Conservation (phyloP, 2,797 vertebrate species). For the Masticophis lateralis region DNA sequence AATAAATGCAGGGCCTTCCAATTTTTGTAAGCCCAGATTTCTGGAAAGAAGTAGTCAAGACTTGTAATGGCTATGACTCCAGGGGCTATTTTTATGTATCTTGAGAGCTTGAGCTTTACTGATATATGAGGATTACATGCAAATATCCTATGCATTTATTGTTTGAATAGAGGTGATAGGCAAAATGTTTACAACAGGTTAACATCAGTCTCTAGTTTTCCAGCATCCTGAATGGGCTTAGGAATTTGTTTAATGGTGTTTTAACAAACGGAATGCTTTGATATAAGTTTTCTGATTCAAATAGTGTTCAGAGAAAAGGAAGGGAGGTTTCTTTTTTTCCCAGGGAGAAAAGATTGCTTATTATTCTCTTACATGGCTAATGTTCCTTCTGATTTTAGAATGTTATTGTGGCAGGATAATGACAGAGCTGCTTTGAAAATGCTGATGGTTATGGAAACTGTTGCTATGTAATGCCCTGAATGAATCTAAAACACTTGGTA, state of each 20-base stretch:
- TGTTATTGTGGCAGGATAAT: constrained; percentile 37
- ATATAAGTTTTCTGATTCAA: constrained; percentile 10
- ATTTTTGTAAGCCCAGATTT: neutral
- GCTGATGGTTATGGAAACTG: constrained; percentile 49
- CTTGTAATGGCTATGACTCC: neutral
- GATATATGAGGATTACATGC: neutral
- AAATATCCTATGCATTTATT: neutral
- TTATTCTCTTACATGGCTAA: constrained; percentile 42
- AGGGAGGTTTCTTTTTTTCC: constrained; percentile 15
- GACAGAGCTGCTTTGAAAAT: constrained; percentile 41
- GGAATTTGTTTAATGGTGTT: neutral
- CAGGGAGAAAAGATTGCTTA: constrained; percentile 29
- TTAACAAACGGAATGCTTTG: constrained; percentile 28
- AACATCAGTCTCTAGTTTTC: constrained; percentile 10
- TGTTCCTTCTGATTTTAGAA: constrained; percentile 48
- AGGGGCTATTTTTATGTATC: neutral
- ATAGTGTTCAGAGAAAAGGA: constrained; percentile 20
- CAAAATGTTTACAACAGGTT: neutral
- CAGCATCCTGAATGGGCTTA: constrained; percentile 7
- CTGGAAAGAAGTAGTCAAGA: neutral
- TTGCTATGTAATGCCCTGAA: constrained; percentile 51
- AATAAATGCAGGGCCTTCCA: neutral
- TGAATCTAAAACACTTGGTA: constrained; percentile 51
- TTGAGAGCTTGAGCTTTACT: neutral
- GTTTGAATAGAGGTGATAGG: neutral